Evolutionary conservation across 2,888 invertebrate species (phyloP), one percentile per base, ranked within the genome.

Genomic region (Eupithecia centaureata): DNA sequence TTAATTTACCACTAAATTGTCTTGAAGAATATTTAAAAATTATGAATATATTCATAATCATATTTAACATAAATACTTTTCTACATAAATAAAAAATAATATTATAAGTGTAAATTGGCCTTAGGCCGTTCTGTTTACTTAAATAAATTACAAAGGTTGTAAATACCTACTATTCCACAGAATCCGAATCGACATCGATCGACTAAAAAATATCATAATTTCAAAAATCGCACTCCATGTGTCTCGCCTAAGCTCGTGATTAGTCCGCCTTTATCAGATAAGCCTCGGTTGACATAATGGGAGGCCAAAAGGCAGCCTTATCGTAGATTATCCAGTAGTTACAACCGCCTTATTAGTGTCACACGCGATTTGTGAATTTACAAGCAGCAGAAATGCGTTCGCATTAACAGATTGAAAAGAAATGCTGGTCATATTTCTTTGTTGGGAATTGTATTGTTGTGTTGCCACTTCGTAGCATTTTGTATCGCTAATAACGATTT

Each of bases 291-390:
- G 76, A 76, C 75, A 74, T 75, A 74, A 76, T 76, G 72, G 70
- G 70, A 58, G 67, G 72, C 70, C 74, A 63, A 61, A 67, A 60
- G 70, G 72, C 65, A 73, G 61, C 68, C 73, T 71, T 70, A 67
- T 68, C 66, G 61, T 22, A 65, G 67, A 61, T 57, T 42, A 15
- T 27, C 33, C 30, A 68, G 47, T 60, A 68, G 68, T 62, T 65
- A 62, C 65, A 66, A 67, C 51, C 30, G 27, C 60, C 61, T 68
- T 63, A 67, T 70, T 71, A 61, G 35, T 52, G 60, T 68, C 65
- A 71, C 77, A 78, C 78, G 77, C 78, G 73, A 78, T 75, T 72
- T 71, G 71, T 68, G 70, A 73, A 76, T 78, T 78, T 77, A 75
- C 72, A 75, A 71, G 75, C 72, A 65, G 74, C 70, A 73, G 67